Base-by-base conservation (phyloP, 2,113 vertebrate genomes). In the Phodopus roborovskii region DNA sequence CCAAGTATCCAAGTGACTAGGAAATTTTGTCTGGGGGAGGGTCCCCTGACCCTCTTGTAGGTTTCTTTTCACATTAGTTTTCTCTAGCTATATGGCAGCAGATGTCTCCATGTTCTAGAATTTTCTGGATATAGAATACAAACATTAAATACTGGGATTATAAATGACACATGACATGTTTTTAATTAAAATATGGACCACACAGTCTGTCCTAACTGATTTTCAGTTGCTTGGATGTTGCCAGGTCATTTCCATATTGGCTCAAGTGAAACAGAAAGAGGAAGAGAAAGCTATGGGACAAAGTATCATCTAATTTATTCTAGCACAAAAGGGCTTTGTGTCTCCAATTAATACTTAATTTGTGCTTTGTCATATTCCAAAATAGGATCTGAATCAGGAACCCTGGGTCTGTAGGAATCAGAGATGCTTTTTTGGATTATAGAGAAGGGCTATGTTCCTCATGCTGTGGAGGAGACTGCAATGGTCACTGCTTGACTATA, bases 171-270 rank as follows among this genome's bases (percentile, higher is more conserved):
- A 50, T 74, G 95, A 62, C 66, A 17, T 74, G 42, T 73, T 89
- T 96, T 92, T 96, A 91, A 97, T 97, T 92, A 92, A 96, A 97
- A 96, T 78, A 68, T 36, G 62, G 94, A 83, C 90, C 86, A 91
- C 88, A 58, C 85, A 48, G 82, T 75, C 91, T 91, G 73, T 45
- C 58, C 56, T 39, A 2, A 88, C 36, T 84, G 30, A 71, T 77
- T 96, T 94, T 86, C 62, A 93, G 92, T 64, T 62, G 15, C 66
- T 45, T n/a, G 64, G 82, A 64, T 93, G 77, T 58, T 96, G 94
- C 96, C 88, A 86, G 1, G 90, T 95, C 89, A 95, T 97, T 97
- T 92, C 86, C 88, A 81, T 77, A 42, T 45, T 90, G 88, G 86
- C 73, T 90, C 30, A 3, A 78, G 77, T 70, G 77, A 64, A 62